Percentiles rank a stretch among this genome's conserved stretches.
Conservation (phyloP, 1,140 invertebrate species). For the Elysia chlorotica region DNA sequence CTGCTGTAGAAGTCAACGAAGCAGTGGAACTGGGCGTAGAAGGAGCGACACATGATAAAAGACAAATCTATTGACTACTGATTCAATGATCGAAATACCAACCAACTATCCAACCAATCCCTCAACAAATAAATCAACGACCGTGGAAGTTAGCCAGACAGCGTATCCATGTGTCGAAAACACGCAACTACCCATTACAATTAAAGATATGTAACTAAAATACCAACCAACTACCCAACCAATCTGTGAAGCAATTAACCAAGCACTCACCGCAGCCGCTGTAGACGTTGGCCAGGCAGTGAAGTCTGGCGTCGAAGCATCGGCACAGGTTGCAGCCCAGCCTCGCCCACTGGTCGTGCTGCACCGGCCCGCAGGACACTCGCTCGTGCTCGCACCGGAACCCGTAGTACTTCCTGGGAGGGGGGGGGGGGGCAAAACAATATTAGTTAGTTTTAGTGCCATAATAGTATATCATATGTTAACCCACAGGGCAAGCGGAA, state of each 20-base stretch:
- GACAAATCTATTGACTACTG: too few relatives aligned
- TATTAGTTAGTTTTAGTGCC: too few relatives aligned
- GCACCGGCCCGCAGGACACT: neutral
- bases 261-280: constrained; percentile 8
- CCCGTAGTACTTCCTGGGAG: constrained; percentile 10
- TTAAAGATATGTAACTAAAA: neutral
- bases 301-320: neutral
- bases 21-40: too few relatives aligned
- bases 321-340: constrained; percentile 17
- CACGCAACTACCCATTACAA: neutral
- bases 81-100: too few relatives aligned
- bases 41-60: too few relatives aligned
- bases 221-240: neutral
- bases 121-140: too few relatives aligned
- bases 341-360: constrained; percentile 4
- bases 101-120: too few relatives aligned
- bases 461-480: too few relatives aligned
- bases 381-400: neutral
- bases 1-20: too few relatives aligned
- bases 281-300: neutral
- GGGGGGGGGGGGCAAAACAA: too few relatives aligned
- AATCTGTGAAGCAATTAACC: neutral
- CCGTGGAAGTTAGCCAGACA: neutral
- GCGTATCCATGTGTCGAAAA: neutral
- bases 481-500: too few relatives aligned